Percentiles rank a stretch among this genome's conserved stretches.
Evolutionary conservation across 2,797 vertebrate genomes (phyloP).

Genomic region (Mallotus villosus): DNA sequence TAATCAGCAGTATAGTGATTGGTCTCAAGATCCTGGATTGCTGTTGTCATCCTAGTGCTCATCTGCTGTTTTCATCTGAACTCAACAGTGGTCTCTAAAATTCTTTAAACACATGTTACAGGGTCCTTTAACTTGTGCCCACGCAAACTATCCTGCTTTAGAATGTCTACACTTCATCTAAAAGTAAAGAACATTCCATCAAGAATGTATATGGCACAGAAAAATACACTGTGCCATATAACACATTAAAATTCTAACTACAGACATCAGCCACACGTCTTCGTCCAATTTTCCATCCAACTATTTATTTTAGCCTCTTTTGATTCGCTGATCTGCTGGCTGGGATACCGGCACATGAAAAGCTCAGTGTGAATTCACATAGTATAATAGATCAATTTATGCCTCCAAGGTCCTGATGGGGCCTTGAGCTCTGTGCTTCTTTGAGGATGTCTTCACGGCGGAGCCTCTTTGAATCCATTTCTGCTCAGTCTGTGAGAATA

Average conservation of each 20-base stretch:
- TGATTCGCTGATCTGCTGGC: conserved; percentile 52
- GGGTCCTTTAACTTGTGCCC: too few relatives aligned
- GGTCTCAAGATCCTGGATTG: not conserved
- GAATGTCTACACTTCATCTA: not conserved
- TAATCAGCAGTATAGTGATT: not conserved
- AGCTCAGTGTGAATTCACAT: conserved; percentile 58
- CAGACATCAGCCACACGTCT: not conserved
- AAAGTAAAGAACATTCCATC: not conserved
- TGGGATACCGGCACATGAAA: conserved; percentile 56
- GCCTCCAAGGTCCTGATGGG: conserved; percentile 51
- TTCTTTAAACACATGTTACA: too few relatives aligned
- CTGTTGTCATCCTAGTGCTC: not conserved
- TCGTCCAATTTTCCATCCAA: not conserved
- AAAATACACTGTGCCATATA: not conserved
- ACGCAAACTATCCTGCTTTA: too few relatives aligned
- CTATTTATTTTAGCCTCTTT: conserved; percentile 1
- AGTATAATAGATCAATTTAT: conserved; percentile 59
- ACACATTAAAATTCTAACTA: not conserved
- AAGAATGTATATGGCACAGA: too few relatives aligned
- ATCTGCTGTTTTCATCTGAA: not conserved
- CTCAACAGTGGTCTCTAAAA: too few relatives aligned
- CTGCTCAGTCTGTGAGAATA: conserved; percentile 43
- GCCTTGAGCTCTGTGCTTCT: conserved; percentile 36
- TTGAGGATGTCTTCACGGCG: conserved; percentile 48
- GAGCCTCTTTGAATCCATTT: conserved; percentile 55